Evolutionary conservation across 2,113 vertebrate genomes (phyloP), one percentile per base, ranked within the genome.

Genomic region (Melanotaenia duboulayi): DNA sequence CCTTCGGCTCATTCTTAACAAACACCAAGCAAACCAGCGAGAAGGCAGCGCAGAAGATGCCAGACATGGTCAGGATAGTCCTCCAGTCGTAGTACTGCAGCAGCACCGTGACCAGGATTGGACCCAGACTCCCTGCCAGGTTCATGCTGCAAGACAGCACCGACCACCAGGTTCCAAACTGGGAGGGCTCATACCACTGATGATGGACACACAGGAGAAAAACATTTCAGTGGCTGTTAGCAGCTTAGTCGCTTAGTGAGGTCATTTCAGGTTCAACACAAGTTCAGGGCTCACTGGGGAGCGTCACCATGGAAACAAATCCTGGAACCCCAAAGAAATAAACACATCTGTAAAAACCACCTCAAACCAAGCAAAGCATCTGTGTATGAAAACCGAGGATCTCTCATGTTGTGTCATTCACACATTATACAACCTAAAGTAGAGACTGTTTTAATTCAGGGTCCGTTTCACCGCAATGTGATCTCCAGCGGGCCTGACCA

Each of bases 81-180:
- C 97, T 96, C 98, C 98, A 99, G 74, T 95, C 91, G 17, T 98
- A 98, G 94, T 93, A 94, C 76, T 95, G 93, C 28, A 97, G 94
- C 13, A 98, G 86, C 19, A 98, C 63, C 0, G 96, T 96, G 5
- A 95, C 95, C 1, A 99, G 69, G 78, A 99, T 88, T 1, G 97
- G 98, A 37, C 98, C 98, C 61, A 99, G 87, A 80, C 96, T 96
- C 28, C 98, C 97, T 0, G 98, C 97, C 89, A 99, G 89, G 92
- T 99, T 99, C 97, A 98, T 99, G 67, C 97, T 99, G 76, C 97
- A 96, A 66, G 96, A 98, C 66, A 99, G 92, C 75, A 99, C 60
- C 1, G 98, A 94, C 98, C 98, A 99, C 97, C 96, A 98, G 0
- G 98, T 99, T 68, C 98, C 98, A 83, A 99, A 99, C 91, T 99